A percentile compares a stretch with the other conserved stretches of the same genome.
phyloP scores from a whole-genome alignment of 2,888 invertebrate genomes.

The Epicampocera succincta region DNA sequence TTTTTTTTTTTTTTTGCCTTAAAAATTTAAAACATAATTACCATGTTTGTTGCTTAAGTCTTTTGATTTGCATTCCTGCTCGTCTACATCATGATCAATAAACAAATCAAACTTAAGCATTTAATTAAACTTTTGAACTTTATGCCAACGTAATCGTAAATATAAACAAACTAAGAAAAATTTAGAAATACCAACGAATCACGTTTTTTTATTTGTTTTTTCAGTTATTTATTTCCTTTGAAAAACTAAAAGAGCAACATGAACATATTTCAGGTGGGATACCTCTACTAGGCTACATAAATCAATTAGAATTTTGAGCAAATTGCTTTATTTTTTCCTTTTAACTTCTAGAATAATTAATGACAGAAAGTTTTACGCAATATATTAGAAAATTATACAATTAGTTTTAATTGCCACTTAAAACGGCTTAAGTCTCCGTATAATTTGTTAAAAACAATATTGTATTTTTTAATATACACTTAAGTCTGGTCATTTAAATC shows the following conservation, averaged over 20 bases:
- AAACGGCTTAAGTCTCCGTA: background rate
- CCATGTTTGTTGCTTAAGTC: constrained; percentile 46
- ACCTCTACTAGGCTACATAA: background rate
- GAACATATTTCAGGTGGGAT: background rate
- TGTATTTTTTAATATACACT: constrained; percentile 29
- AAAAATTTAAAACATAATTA: background rate
- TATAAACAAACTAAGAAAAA: background rate
- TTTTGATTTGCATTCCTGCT: constrained; percentile 40
- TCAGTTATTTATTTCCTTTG: background rate
- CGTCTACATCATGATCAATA: constrained; percentile 33
- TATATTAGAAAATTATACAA: constrained; percentile 32
- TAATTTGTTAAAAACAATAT: constrained; percentile 19
- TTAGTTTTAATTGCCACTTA: constrained; percentile 47
- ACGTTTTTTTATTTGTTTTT: background rate
- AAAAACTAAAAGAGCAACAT: background rate
- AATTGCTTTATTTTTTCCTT: background rate
- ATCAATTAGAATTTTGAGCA: constrained; percentile 5
- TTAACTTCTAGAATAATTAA: background rate
- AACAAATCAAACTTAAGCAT: constrained; percentile 49
- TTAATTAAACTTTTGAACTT: constrained; percentile 66
- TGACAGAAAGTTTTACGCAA: background rate
- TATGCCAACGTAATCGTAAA: constrained; percentile 20
- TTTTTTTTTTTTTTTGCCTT: background rate
- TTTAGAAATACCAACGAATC: constrained; percentile 29
- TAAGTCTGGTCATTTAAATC: constrained; percentile 8